A percentile compares a stretch with the other conserved stretches of the same genome.
Conservation (phyloP, 2,113 vertebrate genomes). For the Proteles cristata region DNA sequence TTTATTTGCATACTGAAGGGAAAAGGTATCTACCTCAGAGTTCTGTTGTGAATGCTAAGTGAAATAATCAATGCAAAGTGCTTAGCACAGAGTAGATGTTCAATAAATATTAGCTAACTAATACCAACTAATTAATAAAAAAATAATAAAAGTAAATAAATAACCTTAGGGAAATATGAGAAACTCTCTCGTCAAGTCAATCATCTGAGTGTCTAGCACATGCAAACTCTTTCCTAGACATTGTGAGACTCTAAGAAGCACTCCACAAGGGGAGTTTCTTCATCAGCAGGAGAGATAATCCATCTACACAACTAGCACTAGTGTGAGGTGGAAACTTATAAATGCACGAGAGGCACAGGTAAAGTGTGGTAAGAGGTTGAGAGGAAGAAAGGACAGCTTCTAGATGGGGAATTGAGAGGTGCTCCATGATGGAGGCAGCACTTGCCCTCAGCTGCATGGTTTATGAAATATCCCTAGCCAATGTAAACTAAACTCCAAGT, state of each 20-base stretch:
- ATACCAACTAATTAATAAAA: background rate
- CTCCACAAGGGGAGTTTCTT: background rate
- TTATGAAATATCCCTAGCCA: background rate
- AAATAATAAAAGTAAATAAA: background rate
- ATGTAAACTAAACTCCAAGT: background rate
- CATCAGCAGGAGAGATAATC: background rate
- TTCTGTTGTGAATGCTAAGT: background rate
- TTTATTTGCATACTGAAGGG: slow-evolving; percentile 36
- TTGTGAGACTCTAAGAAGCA: background rate
- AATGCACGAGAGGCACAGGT: background rate
- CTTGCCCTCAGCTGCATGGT: background rate
- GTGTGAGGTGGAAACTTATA: background rate
- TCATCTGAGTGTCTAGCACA: background rate
- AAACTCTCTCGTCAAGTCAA: background rate
- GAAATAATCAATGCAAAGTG: background rate
- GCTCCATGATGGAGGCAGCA: background rate
- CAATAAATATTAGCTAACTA: background rate
- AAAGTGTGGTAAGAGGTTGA: background rate
- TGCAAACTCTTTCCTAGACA: background rate
- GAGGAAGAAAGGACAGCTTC: background rate
- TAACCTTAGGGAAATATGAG: background rate
- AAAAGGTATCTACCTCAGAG: background rate
- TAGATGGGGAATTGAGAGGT: background rate
- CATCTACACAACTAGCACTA: background rate
- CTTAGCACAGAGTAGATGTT: background rate